Conservation (phyloP, 2,113 vertebrate species). For the Eretmochelys imbricata region DNA sequence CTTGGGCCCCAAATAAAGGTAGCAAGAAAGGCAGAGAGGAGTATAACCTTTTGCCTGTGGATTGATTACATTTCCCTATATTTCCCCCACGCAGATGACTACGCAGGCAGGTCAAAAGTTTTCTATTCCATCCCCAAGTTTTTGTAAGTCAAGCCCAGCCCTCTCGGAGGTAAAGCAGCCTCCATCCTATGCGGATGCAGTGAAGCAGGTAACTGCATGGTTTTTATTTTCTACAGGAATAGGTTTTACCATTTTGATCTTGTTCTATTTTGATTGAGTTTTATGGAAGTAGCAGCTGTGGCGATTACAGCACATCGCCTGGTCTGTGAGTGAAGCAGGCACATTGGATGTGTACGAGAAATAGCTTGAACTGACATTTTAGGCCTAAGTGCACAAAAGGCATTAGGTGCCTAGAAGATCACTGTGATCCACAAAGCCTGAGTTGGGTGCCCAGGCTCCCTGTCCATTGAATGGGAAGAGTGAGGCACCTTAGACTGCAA, state of each 20-base stretch:
- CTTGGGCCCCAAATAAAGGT: rapidly evolving
- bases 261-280: neutral
- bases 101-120: slow-evolving; percentile 88
- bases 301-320: rapidly evolving
- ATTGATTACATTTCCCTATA: slow-evolving; percentile 64
- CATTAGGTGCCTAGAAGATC: neutral
- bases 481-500: neutral
- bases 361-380: neutral
- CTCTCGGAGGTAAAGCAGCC: slow-evolving; percentile 90
- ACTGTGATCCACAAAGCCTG: neutral
- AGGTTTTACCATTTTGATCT: neutral
- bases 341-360: neutral
- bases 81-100: slow-evolving; percentile 87
- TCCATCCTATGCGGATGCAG: slow-evolving; percentile 94
- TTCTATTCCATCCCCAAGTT: slow-evolving; percentile 84
- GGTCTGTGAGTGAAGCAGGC: neutral
- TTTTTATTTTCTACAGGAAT: slow-evolving; percentile 17
- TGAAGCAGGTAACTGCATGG: slow-evolving; percentile 88
- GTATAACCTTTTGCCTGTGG: neutral
- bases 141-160: slow-evolving; percentile 88
- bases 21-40: neutral
- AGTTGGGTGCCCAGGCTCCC: neutral
- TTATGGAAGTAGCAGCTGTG: neutral
- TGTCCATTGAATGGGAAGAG: neutral
- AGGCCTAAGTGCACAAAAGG: neutral